Evolutionary conservation across 2,888 invertebrate species (phyloP), one percentile per base, ranked within the genome.

Genomic region (Platynereis dumerilii): DNA sequence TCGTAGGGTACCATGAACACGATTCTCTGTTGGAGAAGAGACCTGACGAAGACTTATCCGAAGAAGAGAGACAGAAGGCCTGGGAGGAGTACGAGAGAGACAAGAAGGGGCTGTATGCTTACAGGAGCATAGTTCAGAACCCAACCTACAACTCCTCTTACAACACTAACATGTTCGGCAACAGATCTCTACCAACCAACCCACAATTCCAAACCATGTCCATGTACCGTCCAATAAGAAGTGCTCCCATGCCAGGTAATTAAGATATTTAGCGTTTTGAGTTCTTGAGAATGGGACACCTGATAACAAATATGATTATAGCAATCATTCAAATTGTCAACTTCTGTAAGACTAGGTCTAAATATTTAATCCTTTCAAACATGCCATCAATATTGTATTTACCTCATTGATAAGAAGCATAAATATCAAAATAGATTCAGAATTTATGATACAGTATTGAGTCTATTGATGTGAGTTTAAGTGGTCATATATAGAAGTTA

Each of bases 41-140:
- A 89, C 87, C 91, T n/a, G 94, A 93, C 73, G 97, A 98, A 84
- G 92, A 92, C 69, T 86, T 99, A 29, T 91, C 92, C 34, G 96
- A 96, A 80, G 95, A 94, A 73, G 98, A 98, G 83, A 88, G 95
- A 42, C 89, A 94, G 80, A 92, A 92, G 0, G 99, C 98, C 0
- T 98, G 98, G 98, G 91, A 92, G 70, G 98, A 99, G 83, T 99
- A 93, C 81, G 96, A 98, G 86, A 92, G 92, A 75, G 96, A 97
- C 71, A 85, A 82, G 77, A 80, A 85, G 39, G 66, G 63, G 48
- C 20, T 61, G 27, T 58, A 44, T 42, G 26, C 34, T 2, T 62
- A 62, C 62, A 29, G 62, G 3, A 34, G 34, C 20, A 15, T 22
- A 2, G 15, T 39, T 1, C n/a, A 53, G 0, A 39, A 39, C 39